Conservation (phyloP, 1,140 invertebrate species). For the Halesus radiatus region DNA sequence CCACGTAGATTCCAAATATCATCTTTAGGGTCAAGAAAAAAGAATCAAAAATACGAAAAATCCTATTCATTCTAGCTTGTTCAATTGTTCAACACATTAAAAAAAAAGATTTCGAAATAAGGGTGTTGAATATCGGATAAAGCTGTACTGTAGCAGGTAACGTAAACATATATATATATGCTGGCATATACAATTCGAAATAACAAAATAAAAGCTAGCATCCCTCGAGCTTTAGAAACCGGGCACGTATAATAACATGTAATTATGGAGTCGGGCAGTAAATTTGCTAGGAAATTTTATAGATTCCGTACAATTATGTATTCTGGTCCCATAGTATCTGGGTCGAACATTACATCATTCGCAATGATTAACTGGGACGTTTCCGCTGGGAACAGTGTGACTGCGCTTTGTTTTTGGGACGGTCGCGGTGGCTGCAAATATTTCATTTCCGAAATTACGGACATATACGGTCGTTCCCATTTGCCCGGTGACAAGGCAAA, state of each 20-base stretch:
- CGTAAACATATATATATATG: too few species aligned
- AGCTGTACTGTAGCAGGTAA: too few species aligned
- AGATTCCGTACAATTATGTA: conserved; percentile 41
- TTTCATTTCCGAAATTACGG: conserved; percentile 27
- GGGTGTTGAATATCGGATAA: too few species aligned
- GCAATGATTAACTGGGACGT: conserved; percentile 46
- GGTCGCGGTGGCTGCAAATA: conserved; percentile 18
- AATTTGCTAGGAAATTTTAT: conserved; percentile 40
- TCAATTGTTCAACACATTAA: too few species aligned
- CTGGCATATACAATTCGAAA: too few species aligned
- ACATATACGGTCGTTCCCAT: background rate
- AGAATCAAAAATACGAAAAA: too few species aligned
- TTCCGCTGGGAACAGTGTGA: conserved; percentile 15
- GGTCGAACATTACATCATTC: conserved; percentile 50
- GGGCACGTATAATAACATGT: conserved; percentile 13
- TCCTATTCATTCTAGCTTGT: too few species aligned
- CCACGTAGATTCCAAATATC: too few species aligned
- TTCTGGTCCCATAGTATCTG: conserved; percentile 37
- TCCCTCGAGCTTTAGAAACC: too few species aligned
- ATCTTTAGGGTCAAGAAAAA: too few species aligned
- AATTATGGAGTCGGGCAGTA: conserved; percentile 26
- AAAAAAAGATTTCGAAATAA: too few species aligned
- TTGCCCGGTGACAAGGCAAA: conserved; percentile 26
- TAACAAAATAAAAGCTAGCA: too few species aligned
- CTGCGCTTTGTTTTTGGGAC: conserved; percentile 35